phyloP scores from a whole-genome alignment of 2,113 vertebrate genomes.

The Nicator chloris region DNA sequence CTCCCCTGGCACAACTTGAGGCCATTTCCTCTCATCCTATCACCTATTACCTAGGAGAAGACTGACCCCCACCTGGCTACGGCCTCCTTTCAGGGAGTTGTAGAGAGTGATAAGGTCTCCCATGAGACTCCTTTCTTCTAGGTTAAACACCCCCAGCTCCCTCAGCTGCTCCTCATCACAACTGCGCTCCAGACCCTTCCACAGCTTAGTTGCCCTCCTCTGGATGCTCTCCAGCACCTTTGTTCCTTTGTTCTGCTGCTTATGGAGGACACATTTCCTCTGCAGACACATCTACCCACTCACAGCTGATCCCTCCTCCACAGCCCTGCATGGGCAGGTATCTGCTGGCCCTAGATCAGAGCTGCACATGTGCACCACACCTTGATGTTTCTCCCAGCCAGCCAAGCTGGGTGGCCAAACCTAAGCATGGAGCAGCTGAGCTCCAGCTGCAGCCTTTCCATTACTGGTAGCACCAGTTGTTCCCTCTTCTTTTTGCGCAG shows the following conservation, averaged over 20 bases:
- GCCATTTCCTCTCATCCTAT: not conserved
- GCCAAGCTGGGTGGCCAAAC: not conserved
- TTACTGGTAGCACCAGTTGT: not conserved
- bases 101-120: not conserved
- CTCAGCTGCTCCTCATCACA: not conserved
- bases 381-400: not conserved
- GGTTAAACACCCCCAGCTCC: not conserved
- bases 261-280: not conserved
- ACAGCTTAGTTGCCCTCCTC: not conserved
- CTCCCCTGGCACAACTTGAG: not conserved
- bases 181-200: not conserved
- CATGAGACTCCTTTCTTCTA: not conserved
- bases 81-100: not conserved
- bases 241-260: not conserved
- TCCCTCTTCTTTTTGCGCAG: not conserved
- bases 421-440: not conserved
- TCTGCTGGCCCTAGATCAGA: not conserved
- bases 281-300: not conserved
- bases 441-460: not conserved
- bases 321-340: not conserved
- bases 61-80: not conserved
- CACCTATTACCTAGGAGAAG: not conserved
- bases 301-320: not conserved
- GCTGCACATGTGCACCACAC: fast-evolving
- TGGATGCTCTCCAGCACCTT: not conserved